Percentiles rank a stretch among this genome's conserved stretches.
Evolutionary conservation across 37 sponge, comb jelly and placozoan genomes (phyloP).

Genomic region (Bolinopsis microptera): DNA sequence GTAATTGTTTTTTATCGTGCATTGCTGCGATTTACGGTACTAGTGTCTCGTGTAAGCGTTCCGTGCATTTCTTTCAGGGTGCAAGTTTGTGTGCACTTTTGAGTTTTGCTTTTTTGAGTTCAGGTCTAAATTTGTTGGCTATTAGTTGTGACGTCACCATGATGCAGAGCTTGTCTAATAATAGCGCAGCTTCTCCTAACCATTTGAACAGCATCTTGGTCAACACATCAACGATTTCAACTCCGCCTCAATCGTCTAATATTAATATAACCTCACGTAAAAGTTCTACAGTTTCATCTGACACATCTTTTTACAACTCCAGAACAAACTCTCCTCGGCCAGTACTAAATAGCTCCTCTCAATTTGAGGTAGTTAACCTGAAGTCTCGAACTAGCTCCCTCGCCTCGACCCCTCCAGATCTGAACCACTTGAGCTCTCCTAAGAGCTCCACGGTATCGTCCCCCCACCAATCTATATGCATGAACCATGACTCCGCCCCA

Average conservation of each 20-base stretch:
- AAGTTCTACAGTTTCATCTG: background rate
- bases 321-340: background rate
- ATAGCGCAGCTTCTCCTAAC: background rate
- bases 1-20: constrained; percentile 63
- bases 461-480: background rate
- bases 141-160: too few relatives aligned
- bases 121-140: background rate
- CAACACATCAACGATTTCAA: background rate
- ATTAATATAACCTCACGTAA: too few relatives aligned
- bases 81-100: background rate
- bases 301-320: background rate
- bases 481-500: background rate
- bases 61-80: background rate
- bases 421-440: background rate
- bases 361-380: background rate
- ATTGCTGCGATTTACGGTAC: constrained; percentile 24
- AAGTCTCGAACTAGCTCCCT: background rate
- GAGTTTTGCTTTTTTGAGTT: background rate
- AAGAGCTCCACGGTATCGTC: background rate
- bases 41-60: background rate
- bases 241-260: background rate
- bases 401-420: background rate
- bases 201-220: background rate
- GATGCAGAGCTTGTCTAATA: background rate
- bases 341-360: background rate